These are phyloP conservation scores for Tromatobia lineatoria DNA, from an alignment of 2,888 invertebrate species.

Conservation along the genomic window DNA sequence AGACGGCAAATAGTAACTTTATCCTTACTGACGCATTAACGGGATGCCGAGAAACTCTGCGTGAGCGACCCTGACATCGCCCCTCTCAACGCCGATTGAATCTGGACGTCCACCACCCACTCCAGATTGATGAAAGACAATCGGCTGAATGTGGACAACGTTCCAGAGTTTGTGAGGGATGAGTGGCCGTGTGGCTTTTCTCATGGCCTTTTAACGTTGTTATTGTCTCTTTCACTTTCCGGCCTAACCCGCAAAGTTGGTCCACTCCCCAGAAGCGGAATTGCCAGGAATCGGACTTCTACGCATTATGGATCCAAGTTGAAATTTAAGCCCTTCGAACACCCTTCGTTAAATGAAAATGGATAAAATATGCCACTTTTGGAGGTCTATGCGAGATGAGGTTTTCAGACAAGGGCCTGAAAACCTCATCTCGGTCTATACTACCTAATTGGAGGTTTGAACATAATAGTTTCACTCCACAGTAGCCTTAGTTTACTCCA, in stretches of 20 bases:
- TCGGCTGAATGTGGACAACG: slow-evolving; percentile 66
- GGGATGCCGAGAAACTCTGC: neutral
- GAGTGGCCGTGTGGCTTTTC: slow-evolving; percentile 30
- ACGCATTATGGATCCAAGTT: too few species aligned
- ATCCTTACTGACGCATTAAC: slow-evolving; percentile 66
- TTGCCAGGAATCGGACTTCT: neutral
- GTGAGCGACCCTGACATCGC: neutral
- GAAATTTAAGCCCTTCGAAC: too few species aligned
- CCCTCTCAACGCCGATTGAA: slow-evolving; percentile 62
- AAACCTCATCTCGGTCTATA: too few species aligned
- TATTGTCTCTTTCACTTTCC: too few species aligned
- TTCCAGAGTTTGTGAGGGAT: slow-evolving; percentile 59
- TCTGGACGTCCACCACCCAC: slow-evolving; percentile 59
- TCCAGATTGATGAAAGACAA: slow-evolving; percentile 70
- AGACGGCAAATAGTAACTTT: slow-evolving; percentile 69
- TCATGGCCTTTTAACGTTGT: neutral
- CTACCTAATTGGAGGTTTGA: too few species aligned
- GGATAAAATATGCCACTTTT: too few species aligned
- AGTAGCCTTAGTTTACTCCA: too few species aligned
- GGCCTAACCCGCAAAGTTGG: neutral
- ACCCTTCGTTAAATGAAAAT: too few species aligned
- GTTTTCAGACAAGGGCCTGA: too few species aligned
- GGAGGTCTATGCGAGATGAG: too few species aligned
- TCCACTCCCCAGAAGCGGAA: neutral
- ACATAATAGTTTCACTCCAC: too few species aligned